Evolutionary conservation across 2,888 invertebrate species (phyloP), one percentile per base, ranked within the genome.

Genomic region (Mellilla xanthometata): DNA sequence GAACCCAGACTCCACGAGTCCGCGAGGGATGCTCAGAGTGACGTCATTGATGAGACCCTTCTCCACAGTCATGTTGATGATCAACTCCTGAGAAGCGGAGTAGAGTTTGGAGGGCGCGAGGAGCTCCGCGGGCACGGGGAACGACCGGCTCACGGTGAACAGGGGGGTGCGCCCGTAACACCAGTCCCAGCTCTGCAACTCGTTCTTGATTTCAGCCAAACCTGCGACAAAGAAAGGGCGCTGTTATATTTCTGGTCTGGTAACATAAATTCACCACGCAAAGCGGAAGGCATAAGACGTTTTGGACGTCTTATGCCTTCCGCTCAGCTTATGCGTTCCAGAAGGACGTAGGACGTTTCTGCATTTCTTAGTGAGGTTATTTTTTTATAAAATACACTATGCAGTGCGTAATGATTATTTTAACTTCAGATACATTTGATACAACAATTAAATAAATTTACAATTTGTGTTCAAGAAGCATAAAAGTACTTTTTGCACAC

Each of bases 161-260:
- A 93, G 92, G 0, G 98, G 98, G 0, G 97, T 96, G 72, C 93
- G 94, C 1, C 97, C 98, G 74, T 91, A 95, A 52, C 94, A 93
- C 97, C 97, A 98, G 46, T 96, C 93, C 96, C 97, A 97, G 13
- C 94, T 93, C 54, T 90, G 79, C 36, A 96, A 92, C 50, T 94
- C 93, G 26, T 92, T 90, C 43, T 92, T 92, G 44, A 96, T 87
- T 60, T 94, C 91, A 6, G 92, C 91, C 15, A 97, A 91, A 64
- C 96, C 95, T 93, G 77, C 29, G 15, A n/a, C 35, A 52, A 47
- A 41, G 29, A 39, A 2, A 30, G 4, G 4, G 12, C 5, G 7
- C n/a, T 15, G 8, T 23, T 12, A 13, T 12, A 28, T 2, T 10
- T 6, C 12, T 2, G 8, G 8, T 23, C 6, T 19, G 4, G 6